These are phyloP conservation scores for Melanotaenia pygmaea DNA, from an alignment of 2,797 vertebrate species.

Conservation along the genomic window DNA sequence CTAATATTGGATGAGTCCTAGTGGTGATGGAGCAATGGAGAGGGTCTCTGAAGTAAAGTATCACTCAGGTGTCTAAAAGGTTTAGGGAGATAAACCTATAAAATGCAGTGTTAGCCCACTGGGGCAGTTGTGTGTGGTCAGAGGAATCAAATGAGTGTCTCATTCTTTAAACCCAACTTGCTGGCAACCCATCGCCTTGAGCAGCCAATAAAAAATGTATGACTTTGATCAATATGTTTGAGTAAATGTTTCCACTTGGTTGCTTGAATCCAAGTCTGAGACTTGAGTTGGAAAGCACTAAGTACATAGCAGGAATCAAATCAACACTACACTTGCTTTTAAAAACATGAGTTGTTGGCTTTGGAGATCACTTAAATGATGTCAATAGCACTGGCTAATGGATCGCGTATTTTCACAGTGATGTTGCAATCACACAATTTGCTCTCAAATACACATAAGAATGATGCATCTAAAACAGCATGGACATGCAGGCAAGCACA, in stretches of 20 bases:
- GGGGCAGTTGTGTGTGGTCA: constrained; percentile 50
- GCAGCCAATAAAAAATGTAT: constrained; percentile 76
- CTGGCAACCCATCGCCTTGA: constrained; percentile 64
- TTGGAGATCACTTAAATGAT: constrained; percentile 29
- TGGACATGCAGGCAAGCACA: not conserved
- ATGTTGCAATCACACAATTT: constrained; percentile 5
- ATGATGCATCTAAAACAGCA: not conserved
- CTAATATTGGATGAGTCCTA: constrained; percentile 56
- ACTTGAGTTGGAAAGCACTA: constrained; percentile 34
- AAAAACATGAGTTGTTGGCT: constrained; percentile 4
- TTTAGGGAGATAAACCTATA: constrained; percentile 69
- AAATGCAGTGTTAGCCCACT: constrained; percentile 40
- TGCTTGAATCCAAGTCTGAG: constrained; percentile 40
- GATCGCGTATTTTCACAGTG: constrained; percentile 29
- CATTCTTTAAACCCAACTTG: constrained; percentile 49
- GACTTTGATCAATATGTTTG: constrained; percentile 71
- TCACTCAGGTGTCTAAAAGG: constrained; percentile 71
- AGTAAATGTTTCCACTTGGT: constrained; percentile 69
- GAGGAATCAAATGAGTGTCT: constrained; percentile 44
- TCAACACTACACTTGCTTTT: constrained; percentile 10
- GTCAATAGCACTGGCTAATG: constrained; percentile 42
- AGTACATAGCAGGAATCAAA: constrained; percentile 44
- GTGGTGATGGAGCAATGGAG: constrained; percentile 36
- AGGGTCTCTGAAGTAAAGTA: constrained; percentile 56
- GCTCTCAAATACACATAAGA: not conserved